phyloP scores from a whole-genome alignment of 1,140 invertebrate species.

The Saxidomus purpurata region DNA sequence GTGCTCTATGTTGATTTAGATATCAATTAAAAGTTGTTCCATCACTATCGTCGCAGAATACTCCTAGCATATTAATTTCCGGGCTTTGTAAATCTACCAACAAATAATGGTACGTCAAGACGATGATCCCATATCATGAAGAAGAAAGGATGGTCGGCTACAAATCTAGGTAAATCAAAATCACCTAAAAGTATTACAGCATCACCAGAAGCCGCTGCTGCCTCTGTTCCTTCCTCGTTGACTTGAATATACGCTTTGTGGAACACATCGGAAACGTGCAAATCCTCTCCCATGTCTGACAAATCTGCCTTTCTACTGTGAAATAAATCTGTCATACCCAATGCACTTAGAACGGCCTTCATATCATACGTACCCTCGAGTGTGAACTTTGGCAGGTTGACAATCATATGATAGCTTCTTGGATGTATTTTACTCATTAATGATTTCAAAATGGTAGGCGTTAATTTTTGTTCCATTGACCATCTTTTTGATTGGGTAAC shows the following conservation, averaged over 20 bases:
- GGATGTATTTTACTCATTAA: no score
- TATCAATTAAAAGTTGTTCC: no score
- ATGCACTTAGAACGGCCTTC: no score
- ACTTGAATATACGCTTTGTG: slow-evolving; percentile 89
- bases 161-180: slow-evolving; percentile 87
- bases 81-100: slow-evolving; percentile 86
- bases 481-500: no score
- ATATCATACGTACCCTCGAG: no score
- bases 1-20: no score
- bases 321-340: slow-evolving; percentile 87
- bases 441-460: no score
- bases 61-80: no score
- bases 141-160: slow-evolving; percentile 91
- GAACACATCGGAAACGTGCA: slow-evolving; percentile 82
- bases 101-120: slow-evolving; percentile 89
- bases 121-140: slow-evolving; percentile 91
- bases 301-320: slow-evolving; percentile 51
- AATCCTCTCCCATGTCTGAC: slow-evolving; percentile 78
- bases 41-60: no score
- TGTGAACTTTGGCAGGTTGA: no score
- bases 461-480: no score
- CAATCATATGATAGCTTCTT: no score
- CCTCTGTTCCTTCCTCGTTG: slow-evolving; percentile 77
- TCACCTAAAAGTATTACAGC: background rate
- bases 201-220: slow-evolving; percentile 73